These are phyloP conservation scores for Hippocampus comes DNA, from an alignment of 2,113 vertebrate genomes.

Conservation along the genomic window DNA sequence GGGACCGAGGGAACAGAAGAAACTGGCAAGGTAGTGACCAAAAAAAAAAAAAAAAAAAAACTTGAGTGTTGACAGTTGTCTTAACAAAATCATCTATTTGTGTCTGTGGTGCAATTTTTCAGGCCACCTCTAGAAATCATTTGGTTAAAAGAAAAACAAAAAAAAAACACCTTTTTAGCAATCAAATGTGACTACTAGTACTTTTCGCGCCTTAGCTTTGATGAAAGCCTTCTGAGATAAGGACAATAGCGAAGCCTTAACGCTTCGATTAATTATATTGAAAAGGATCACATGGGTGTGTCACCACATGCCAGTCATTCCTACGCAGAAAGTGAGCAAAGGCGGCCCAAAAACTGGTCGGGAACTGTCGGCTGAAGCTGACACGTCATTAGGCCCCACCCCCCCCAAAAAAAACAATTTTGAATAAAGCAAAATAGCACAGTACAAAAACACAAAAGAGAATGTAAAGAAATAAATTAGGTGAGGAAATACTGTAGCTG, in stretches of 20 bases:
- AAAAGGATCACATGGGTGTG: background rate
- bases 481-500: too few species aligned
- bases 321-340: constrained; percentile 24
- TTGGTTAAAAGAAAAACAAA: too few species aligned
- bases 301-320: constrained; percentile 45
- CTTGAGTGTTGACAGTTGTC: too few species aligned
- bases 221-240: too few species aligned
- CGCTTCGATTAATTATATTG: background rate
- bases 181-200: background rate
- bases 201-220: too few species aligned
- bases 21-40: background rate
- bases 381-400: background rate
- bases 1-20: background rate
- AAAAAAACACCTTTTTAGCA: background rate
- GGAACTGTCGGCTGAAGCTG: background rate
- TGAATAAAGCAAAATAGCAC: too few species aligned
- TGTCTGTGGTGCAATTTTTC: background rate
- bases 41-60: background rate
- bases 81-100: background rate
- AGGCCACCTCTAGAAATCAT: background rate
- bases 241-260: background rate
- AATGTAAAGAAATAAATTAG: too few species aligned
- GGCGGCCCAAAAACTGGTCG: background rate
- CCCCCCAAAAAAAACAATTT: too few species aligned
- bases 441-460: too few species aligned